phyloP scores from a whole-genome alignment of 1,140 invertebrate genomes.

The Calephelis virginiensis region DNA sequence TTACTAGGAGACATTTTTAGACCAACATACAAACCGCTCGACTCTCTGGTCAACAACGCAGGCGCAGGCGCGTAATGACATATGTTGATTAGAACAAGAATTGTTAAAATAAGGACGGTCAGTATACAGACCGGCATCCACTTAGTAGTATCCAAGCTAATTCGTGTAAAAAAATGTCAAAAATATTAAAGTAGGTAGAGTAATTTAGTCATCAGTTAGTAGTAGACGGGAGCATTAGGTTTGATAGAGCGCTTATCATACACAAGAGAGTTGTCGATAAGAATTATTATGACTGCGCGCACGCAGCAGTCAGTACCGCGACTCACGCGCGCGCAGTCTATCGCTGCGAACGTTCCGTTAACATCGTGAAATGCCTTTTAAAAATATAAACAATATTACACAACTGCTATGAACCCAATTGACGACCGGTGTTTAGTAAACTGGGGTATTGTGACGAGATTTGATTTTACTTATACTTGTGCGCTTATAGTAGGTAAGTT shows the following conservation, averaged over 20 bases:
- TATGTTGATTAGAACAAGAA: no score
- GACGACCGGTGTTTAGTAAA: conserved; percentile 60
- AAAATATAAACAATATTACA: conserved; percentile 60
- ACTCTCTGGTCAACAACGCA: no score
- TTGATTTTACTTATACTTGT: conserved; percentile 52
- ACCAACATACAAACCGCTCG: no score
- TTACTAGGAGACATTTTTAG: no score
- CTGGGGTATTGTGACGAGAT: conserved; percentile 54
- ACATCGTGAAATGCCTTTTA: conserved; percentile 35
- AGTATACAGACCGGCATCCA: no score
- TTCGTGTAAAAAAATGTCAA: no score
- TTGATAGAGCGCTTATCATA: conserved; percentile 55
- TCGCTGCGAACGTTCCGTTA: conserved; percentile 25
- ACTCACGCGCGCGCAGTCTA: conserved; percentile 49
- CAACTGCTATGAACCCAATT: conserved; percentile 53
- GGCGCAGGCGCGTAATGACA: no score
- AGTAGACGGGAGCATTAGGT: no score
- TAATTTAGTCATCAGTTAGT: no score
- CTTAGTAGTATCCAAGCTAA: no score
- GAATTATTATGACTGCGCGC: conserved; percentile 35
- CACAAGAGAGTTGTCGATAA: conserved; percentile 61
- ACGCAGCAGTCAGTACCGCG: conserved; percentile 50
- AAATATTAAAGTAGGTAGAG: no score
- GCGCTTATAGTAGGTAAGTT: conserved; percentile 20
- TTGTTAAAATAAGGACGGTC: no score